Base-by-base conservation (phyloP, 2,797 vertebrate species). In the Lagothrix lagotricha region DNA sequence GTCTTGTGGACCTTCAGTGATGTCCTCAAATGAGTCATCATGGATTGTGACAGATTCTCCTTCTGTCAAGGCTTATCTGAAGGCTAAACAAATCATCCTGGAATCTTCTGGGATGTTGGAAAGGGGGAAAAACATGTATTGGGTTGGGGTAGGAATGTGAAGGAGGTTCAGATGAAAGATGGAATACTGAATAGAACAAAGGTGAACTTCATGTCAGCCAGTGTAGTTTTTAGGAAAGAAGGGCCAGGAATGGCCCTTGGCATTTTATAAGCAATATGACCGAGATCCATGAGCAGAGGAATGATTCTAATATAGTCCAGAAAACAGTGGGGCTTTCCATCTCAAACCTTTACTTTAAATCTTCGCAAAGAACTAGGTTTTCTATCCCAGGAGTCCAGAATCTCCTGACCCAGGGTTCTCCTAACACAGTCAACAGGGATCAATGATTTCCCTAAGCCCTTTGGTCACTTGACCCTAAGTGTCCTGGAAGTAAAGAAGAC, bases 161-260 rank as follows among this genome's bases (percentile, higher is more conserved):
- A 72, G 52, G 75, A 85, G 77, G 52, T n/a, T 93, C 54, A 75
- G 7, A 20, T 70, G 52, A 24, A 80, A 92, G 52, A 88, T 39
- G 33, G 48, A 96, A 88, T 33, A 73, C 39, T 77, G 17, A 89
- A 3, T 36, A 81, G 61, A 80, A 67, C 39, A 93, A 88, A 93
- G 79, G 33, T 52, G 22, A 96, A 91, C 41, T 5, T 86, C 70
- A 58, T 83, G 83, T 90, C 48, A 72, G 77, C 61, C 79, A 82
- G 87, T 90, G 95, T 92, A 67, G 57, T 94, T 92, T 92, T 85
- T 26, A 96, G 33, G 79, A 97, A 94, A 41, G 19, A 91, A 97
- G 24, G 22, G 24, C 58, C 15, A 58, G 20, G 14, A 79, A 48
- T 24, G 13, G 17, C 20, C 20, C 52, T 22, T 24, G 33, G 11